Percentiles rank a stretch among this genome's conserved stretches.
These are phyloP conservation scores for Lutraria rhynchaena DNA, from an alignment of 1,140 invertebrate genomes.

Conservation along the genomic window DNA sequence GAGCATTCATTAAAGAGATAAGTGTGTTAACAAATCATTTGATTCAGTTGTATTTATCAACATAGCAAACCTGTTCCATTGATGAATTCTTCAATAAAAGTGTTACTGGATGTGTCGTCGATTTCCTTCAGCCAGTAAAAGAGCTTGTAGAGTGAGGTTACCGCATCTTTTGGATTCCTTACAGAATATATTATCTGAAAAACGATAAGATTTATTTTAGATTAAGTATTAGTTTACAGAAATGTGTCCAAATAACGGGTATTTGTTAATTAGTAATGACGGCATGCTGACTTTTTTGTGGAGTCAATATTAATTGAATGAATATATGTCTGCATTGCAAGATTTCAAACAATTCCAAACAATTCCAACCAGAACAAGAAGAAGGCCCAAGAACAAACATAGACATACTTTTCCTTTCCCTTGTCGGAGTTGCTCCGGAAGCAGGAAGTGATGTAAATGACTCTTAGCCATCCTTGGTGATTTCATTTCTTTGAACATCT, in stretches of 20 bases:
- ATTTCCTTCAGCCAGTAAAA: not conserved
- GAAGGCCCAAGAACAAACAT: too few species aligned
- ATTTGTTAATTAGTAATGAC: too few species aligned
- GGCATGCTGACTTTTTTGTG: too few species aligned
- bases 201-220: not conserved
- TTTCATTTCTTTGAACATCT: not conserved
- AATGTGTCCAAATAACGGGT: not conserved
- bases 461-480: constrained; percentile 5
- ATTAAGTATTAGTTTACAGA: not conserved
- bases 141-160: not conserved
- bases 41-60: too few species aligned
- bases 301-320: too few species aligned
- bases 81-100: not conserved
- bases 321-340: too few species aligned
- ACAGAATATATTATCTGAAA: constrained; percentile 6
- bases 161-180: constrained; percentile 13
- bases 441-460: constrained; percentile 29
- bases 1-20: too few species aligned
- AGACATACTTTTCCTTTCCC: constrained; percentile 4
- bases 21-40: too few species aligned
- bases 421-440: constrained; percentile 23
- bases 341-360: too few species aligned
- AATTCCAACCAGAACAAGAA: too few species aligned
- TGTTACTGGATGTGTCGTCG: not conserved
- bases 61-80: constrained; percentile 26